Percentiles rank a stretch among this genome's conserved stretches.
Evolutionary conservation across 2,113 vertebrate genomes (phyloP).

Genomic region (Arothron firmamentum): DNA sequence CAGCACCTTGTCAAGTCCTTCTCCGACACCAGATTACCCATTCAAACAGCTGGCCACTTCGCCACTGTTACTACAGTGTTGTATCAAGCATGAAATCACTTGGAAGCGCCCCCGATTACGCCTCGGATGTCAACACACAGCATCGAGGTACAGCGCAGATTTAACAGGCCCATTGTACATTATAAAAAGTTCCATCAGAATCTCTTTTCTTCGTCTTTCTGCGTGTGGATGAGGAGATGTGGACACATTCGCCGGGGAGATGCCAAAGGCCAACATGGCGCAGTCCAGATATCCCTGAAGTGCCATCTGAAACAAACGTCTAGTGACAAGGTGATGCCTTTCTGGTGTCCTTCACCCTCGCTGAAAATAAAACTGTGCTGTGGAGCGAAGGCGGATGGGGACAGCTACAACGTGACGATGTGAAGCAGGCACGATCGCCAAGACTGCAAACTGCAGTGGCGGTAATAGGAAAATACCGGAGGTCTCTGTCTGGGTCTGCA

Average conservation of each 20-base stretch:
- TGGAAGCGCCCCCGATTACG: too few relatives aligned
- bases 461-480: too few relatives aligned
- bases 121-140: too few relatives aligned
- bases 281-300: constrained; percentile 46
- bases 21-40: too few relatives aligned
- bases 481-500: not conserved
- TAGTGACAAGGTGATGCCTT: constrained; percentile 67
- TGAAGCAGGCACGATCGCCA: too few relatives aligned
- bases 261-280: constrained; percentile 46
- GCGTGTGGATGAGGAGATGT: constrained; percentile 10
- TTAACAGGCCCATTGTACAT: not conserved
- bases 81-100: too few relatives aligned
- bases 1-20: too few relatives aligned
- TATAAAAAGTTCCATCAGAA: not conserved
- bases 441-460: too few relatives aligned
- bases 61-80: too few relatives aligned
- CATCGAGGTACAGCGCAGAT: not conserved
- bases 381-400: not conserved
- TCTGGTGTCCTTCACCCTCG: constrained; percentile 44
- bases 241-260: constrained; percentile 41
- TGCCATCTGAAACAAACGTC: constrained; percentile 57
- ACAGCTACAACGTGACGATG: not conserved
- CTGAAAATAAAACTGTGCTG: constrained; percentile 29
- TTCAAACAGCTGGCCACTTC: too few relatives aligned
- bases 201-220: constrained; percentile 6